These are phyloP conservation scores for Eugnorisma glareosa DNA, from an alignment of 2,888 invertebrate genomes.

Conservation along the genomic window DNA sequence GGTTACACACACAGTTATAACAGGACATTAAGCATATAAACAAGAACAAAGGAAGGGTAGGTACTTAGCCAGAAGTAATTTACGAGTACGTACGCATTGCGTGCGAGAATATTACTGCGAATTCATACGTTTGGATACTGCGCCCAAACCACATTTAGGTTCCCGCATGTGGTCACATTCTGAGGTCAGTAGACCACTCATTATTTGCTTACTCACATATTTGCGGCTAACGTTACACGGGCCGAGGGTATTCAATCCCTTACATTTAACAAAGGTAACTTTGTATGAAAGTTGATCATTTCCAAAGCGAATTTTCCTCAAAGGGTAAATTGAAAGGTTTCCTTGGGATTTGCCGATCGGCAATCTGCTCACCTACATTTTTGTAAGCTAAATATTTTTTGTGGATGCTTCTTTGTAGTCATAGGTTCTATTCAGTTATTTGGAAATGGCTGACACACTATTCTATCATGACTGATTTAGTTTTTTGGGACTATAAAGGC, in stretches of 20 bases:
- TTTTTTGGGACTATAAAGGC: slow-evolving; percentile 18
- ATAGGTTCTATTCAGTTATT: slow-evolving; percentile 45
- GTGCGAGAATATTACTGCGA: slow-evolving; percentile 40
- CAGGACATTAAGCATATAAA: slow-evolving; percentile 5
- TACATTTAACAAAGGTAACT: slow-evolving; percentile 63
- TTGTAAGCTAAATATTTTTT: slow-evolving; percentile 59
- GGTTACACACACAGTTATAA: slow-evolving; percentile 3
- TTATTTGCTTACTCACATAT: slow-evolving; percentile 63
- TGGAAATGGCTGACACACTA: slow-evolving; percentile 40
- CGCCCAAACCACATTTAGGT: slow-evolving; percentile 56
- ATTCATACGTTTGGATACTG: slow-evolving; percentile 42
- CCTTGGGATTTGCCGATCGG: slow-evolving; percentile 52
- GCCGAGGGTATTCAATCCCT: slow-evolving; percentile 56
- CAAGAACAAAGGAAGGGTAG: slow-evolving; percentile 28
- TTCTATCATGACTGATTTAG: slow-evolving; percentile 26
- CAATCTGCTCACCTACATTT: slow-evolving; percentile 54
- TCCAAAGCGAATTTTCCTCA: slow-evolving; percentile 61
- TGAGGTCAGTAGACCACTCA: slow-evolving; percentile 37
- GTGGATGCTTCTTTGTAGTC: slow-evolving; percentile 42
- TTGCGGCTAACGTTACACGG: slow-evolving; percentile 53
- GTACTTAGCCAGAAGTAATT: slow-evolving; percentile 13
- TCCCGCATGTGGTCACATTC: slow-evolving; percentile 52
- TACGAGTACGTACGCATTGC: slow-evolving; percentile 31
- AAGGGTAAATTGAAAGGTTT: slow-evolving; percentile 66
- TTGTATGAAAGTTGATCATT: slow-evolving; percentile 64